Evolutionary conservation across 1,140 invertebrate species (phyloP).

Genomic region (Leptinotarsa undecemlineata): DNA sequence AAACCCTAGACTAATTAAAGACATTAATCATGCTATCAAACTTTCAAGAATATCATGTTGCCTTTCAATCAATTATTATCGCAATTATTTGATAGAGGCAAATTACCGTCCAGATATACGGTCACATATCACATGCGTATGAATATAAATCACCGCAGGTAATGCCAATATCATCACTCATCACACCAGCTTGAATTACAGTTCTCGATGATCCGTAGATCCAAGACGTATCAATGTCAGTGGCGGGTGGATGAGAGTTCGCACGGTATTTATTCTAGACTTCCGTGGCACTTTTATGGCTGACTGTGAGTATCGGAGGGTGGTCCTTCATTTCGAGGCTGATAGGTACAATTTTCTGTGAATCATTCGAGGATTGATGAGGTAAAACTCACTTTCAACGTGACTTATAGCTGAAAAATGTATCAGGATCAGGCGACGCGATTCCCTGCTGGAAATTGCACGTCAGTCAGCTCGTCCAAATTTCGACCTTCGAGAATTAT

Average conservation of each 20-base stretch:
- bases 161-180: slow-evolving; percentile 17
- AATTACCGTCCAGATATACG: slow-evolving; percentile 14
- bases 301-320: too few relatives aligned
- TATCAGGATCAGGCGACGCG: too few relatives aligned
- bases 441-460: too few relatives aligned
- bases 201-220: slow-evolving; percentile 7
- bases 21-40: slow-evolving; percentile 1
- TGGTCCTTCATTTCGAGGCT: too few relatives aligned
- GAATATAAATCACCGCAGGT: slow-evolving; percentile 15
- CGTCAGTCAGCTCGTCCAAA: too few relatives aligned
- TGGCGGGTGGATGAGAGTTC: not conserved
- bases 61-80: slow-evolving; percentile 10
- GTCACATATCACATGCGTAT: slow-evolving; percentile 18
- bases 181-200: slow-evolving; percentile 17
- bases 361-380: too few relatives aligned
- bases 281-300: slow-evolving; percentile 7
- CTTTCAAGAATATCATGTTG: slow-evolving; percentile 1
- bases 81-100: slow-evolving; percentile 15
- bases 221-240: slow-evolving; percentile 10
- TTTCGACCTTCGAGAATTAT: too few relatives aligned
- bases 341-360: too few relatives aligned
- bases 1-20: not conserved
- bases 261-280: not conserved
- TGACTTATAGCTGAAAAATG: too few relatives aligned
- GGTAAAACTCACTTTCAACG: too few relatives aligned